Percentiles rank a stretch among this genome's conserved stretches.
phyloP scores from a whole-genome alignment of 2,888 invertebrate species.

The Coecobrya sp. region DNA sequence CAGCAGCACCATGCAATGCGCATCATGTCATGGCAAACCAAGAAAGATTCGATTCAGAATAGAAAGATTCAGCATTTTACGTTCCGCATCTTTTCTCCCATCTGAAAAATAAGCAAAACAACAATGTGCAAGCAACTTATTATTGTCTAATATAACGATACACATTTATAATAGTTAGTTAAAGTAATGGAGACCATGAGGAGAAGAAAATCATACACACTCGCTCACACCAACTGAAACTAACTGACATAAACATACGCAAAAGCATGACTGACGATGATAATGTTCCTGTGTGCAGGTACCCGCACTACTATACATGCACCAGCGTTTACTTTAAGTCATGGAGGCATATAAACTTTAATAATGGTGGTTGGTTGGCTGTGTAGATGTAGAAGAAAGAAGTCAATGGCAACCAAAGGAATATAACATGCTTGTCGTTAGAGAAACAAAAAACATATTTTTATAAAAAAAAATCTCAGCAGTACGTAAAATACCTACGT shows the following conservation, averaged over 20 bases:
- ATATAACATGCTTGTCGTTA: no score
- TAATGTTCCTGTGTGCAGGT: slow-evolving; percentile 34
- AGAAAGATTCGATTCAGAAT: not conserved
- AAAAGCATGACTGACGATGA: not conserved
- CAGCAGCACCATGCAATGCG: not conserved
- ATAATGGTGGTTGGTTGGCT: not conserved
- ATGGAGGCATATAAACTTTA: not conserved
- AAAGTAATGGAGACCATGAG: not conserved
- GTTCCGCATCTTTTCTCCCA: not conserved
- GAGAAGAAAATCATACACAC: no score
- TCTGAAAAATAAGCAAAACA: not conserved
- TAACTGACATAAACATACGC: not conserved
- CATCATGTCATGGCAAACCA: not conserved
- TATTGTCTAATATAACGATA: no score
- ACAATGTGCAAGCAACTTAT: not conserved
- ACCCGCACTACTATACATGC: slow-evolving; percentile 29
- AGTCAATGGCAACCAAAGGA: slow-evolving; percentile 63
- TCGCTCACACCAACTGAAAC: not conserved
- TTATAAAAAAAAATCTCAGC: slow-evolving; percentile 62
- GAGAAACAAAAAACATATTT: no score
- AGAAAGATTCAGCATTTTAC: not conserved
- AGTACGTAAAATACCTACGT: not conserved
- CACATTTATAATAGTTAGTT: not conserved
- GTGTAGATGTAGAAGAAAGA: not conserved
- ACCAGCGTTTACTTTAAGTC: slow-evolving; percentile 19